Evolutionary conservation across 2,113 vertebrate genomes (phyloP).

Genomic region (Lanius ludovicianus): DNA sequence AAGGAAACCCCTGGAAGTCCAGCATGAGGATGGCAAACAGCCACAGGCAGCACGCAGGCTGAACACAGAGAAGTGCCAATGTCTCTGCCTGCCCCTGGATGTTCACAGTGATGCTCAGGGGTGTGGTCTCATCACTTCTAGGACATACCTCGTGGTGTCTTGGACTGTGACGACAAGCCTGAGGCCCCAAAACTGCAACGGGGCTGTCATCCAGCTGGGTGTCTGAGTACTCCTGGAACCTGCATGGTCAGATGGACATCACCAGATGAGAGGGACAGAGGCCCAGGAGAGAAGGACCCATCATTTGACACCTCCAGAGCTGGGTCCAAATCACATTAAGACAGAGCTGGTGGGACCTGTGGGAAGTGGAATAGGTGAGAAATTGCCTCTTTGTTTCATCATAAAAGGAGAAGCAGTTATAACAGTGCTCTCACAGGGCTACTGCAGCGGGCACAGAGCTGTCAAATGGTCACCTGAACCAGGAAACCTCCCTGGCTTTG

Average conservation of each 20-base stretch:
- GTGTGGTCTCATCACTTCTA: neutral
- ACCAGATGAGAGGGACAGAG: neutral
- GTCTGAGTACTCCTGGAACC: neutral
- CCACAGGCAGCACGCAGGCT: fast-evolving
- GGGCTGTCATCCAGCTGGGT: neutral
- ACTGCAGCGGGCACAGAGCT: neutral
- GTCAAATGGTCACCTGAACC: neutral
- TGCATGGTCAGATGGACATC: neutral
- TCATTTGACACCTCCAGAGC: neutral
- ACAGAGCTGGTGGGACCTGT: neutral
- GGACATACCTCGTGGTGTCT: neutral
- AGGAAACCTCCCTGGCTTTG: neutral
- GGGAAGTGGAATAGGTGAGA: neutral
- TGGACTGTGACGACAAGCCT: neutral
- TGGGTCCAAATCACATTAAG: neutral
- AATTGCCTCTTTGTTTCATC: neutral
- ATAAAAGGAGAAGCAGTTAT: neutral
- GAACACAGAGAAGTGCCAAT: neutral
- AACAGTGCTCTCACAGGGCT: neutral
- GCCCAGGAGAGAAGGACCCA: neutral
- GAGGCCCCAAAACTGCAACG: neutral
- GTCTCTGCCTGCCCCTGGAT: neutral
- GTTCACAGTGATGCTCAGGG: neutral
- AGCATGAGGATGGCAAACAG: neutral
- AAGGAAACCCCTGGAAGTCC: neutral